These are phyloP conservation scores for Lamprotornis superbus DNA, from an alignment of 2,113 vertebrate genomes.

Conservation along the genomic window DNA sequence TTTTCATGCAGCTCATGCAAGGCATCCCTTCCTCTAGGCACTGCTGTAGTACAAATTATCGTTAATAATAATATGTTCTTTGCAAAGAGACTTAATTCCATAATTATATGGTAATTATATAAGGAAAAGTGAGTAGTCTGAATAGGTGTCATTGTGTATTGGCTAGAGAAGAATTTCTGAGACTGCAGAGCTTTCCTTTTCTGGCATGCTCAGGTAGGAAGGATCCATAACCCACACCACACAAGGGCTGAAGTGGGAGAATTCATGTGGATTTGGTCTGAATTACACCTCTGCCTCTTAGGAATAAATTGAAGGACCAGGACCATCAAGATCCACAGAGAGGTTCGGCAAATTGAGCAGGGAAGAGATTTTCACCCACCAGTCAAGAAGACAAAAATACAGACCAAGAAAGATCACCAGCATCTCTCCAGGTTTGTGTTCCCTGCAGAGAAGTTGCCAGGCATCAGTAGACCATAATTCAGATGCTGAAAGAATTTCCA, in stretches of 20 bases:
- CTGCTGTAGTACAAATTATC: conserved; percentile 60
- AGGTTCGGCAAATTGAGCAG: background rate
- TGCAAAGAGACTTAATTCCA: conserved; percentile 41
- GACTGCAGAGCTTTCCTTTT: background rate
- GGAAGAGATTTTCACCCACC: background rate
- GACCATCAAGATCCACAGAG: background rate
- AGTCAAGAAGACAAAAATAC: background rate
- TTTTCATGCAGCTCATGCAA: background rate
- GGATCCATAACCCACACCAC: background rate
- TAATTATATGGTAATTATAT: conserved; percentile 57
- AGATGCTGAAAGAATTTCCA: background rate
- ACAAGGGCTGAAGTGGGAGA: background rate
- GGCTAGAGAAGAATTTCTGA: background rate
- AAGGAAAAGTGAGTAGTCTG: conserved; percentile 17
- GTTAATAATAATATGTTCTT: conserved; percentile 34
- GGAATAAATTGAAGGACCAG: background rate
- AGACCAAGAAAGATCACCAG: background rate
- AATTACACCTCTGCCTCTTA: background rate
- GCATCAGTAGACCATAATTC: background rate
- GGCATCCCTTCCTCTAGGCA: conserved; percentile 32
- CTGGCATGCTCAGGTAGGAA: background rate
- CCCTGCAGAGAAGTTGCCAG: background rate
- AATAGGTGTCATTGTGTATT: background rate
- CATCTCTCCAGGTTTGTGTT: background rate
- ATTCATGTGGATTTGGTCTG: background rate